phyloP scores from a whole-genome alignment of 2,797 vertebrate species.

The Salmo trutta region DNA sequence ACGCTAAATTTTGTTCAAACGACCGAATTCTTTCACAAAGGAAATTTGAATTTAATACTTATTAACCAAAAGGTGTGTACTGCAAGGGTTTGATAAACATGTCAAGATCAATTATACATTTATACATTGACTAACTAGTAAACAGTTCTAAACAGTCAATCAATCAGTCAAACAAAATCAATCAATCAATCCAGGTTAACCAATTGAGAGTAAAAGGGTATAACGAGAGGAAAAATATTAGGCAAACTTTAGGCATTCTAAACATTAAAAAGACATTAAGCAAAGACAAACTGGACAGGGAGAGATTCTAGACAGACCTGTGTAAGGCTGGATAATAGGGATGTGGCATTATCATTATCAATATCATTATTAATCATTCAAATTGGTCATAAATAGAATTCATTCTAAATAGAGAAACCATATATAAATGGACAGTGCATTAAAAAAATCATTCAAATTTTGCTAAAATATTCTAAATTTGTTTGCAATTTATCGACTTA shows the following conservation, averaged over 20 bases:
- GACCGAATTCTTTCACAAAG: conserved; percentile 74
- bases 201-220: conserved; percentile 45
- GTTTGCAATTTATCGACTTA: conserved; percentile 79
- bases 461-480: conserved; percentile 18
- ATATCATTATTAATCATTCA: conserved; percentile 29
- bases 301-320: conserved; percentile 49
- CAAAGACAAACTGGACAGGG: conserved; percentile 45
- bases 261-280: conserved; percentile 68
- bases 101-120: conserved; percentile 38
- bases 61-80: conserved; percentile 75
- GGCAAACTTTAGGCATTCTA: conserved; percentile 46
- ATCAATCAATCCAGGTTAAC: conserved; percentile 39
- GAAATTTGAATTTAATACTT: conserved; percentile 58
- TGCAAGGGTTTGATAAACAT: conserved; percentile 77
- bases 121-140: conserved; percentile 51
- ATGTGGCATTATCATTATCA: conserved; percentile 34
- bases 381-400: conserved; percentile 29
- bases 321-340: conserved; percentile 57
- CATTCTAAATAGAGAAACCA: conserved; percentile 8
- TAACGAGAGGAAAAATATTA: conserved; percentile 57
- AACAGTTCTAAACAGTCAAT: conserved; percentile 30
- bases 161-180: conserved; percentile 3
- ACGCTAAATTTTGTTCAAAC: conserved; percentile 46
- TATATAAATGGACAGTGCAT: conserved; percentile 18
- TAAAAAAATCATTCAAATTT: conserved; percentile 36